These are phyloP conservation scores for Otis tarda DNA, from an alignment of 2,113 vertebrate species.

Conservation along the genomic window DNA sequence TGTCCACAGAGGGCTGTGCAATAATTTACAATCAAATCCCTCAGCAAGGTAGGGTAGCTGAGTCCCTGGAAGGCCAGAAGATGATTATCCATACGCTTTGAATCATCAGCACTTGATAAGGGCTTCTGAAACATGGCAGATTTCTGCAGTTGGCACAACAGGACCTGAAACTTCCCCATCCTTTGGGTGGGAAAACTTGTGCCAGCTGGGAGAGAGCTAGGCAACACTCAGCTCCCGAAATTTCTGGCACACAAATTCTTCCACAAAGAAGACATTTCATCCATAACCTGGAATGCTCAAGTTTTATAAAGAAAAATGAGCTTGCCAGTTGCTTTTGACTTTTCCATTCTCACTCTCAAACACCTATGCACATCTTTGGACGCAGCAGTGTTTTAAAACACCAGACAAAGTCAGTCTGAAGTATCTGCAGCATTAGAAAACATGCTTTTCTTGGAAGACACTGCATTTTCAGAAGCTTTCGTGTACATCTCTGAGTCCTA, in stretches of 20 bases:
- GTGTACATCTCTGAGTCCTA: background rate
- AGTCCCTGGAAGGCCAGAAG: background rate
- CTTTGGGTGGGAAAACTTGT: background rate
- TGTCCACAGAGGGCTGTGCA: background rate
- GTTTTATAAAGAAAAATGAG: background rate
- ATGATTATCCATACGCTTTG: background rate
- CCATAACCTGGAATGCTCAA: background rate
- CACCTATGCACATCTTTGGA: background rate
- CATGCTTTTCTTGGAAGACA: background rate
- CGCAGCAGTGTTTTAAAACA: background rate
- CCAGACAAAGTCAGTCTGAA: background rate
- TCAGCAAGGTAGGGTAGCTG: background rate
- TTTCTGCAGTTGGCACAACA: background rate
- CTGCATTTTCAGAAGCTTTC: background rate
- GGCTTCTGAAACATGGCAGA: background rate
- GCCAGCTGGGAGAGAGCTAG: background rate
- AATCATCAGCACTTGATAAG: background rate
- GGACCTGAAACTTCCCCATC: background rate
- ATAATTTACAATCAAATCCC: background rate
- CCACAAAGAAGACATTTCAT: background rate
- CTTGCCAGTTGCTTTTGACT: background rate
- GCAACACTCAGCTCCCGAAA: background rate
- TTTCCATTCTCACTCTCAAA: background rate
- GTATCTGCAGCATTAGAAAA: background rate
- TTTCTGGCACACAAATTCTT: background rate